phyloP scores from a whole-genome alignment of 2,113 vertebrate species.

The Pionites leucogaster region DNA sequence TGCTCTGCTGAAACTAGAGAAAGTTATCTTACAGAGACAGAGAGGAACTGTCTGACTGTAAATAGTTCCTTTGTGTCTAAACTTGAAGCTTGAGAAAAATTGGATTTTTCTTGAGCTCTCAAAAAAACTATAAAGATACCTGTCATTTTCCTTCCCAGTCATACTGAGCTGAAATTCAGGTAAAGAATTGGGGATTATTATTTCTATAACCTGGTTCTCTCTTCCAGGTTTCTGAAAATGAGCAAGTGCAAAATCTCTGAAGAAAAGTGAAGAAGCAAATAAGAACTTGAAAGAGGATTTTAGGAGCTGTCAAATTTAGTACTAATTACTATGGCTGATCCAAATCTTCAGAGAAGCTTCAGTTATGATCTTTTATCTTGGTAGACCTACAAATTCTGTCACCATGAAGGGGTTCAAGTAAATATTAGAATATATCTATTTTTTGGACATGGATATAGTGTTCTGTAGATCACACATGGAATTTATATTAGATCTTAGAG shows the following conservation, averaged over 20 bases:
- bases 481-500: not conserved
- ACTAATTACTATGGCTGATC: not conserved
- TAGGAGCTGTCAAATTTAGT: slow-evolving; percentile 9
- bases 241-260: slow-evolving; percentile 52
- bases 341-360: slow-evolving; percentile 41
- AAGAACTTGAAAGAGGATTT: slow-evolving; percentile 29
- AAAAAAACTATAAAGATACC: slow-evolving; percentile 49
- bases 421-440: not conserved
- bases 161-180: slow-evolving; percentile 43
- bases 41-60: slow-evolving; percentile 34
- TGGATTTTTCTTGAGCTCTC: slow-evolving; percentile 55
- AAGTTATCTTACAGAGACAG: slow-evolving; percentile 54
- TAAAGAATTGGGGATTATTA: slow-evolving; percentile 56
- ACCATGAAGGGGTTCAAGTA: slow-evolving; percentile 2
- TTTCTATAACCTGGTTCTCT: slow-evolving; percentile 4
- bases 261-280: slow-evolving; percentile 55
- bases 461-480: slow-evolving; percentile 6
- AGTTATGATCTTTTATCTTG: slow-evolving; percentile 31
- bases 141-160: slow-evolving; percentile 57
- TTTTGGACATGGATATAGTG: slow-evolving; percentile 14
- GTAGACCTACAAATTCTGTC: slow-evolving; percentile 40
- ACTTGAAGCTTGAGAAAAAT: slow-evolving; percentile 65
- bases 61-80: slow-evolving; percentile 48
- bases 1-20: slow-evolving; percentile 46
- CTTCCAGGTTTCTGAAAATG: slow-evolving; percentile 14